phyloP scores from a whole-genome alignment of 2,888 invertebrate species.

The Acleris sparsana region DNA sequence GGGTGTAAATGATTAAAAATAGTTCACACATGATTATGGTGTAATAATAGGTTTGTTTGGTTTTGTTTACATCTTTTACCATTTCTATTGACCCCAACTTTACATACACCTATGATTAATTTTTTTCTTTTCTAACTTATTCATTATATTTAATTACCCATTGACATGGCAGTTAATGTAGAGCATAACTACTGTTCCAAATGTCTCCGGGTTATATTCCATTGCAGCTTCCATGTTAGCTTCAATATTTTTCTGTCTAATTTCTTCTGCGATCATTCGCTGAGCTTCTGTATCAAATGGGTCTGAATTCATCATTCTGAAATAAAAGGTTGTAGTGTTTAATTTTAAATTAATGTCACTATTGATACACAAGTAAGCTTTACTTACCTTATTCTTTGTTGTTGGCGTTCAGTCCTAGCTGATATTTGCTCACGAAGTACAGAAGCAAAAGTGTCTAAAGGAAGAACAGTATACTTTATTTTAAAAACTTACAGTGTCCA shows the following conservation, averaged over 20 bases:
- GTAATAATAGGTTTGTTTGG: too few species aligned
- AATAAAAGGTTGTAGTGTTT: constrained; percentile 13
- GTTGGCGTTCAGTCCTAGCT: constrained; percentile 91
- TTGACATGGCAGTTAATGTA: constrained; percentile 99
- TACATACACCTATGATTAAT: too few species aligned
- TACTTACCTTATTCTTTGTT: constrained; percentile 85
- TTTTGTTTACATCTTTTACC: too few species aligned
- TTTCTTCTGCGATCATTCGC: constrained; percentile 97
- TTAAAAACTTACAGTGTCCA: too few species aligned
- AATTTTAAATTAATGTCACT: not conserved
- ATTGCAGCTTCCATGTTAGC: constrained; percentile 99
- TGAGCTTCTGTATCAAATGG: constrained; percentile 98
- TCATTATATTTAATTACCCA: constrained; percentile 77
- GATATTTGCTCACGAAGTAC: constrained; percentile 92
- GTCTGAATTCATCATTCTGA: constrained; percentile 94
- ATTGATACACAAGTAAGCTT: too few species aligned
- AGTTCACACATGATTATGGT: too few species aligned
- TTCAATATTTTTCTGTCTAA: constrained; percentile 97
- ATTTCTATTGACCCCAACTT: too few species aligned
- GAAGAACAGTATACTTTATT: constrained; percentile 42
- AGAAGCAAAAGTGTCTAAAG: constrained; percentile 89
- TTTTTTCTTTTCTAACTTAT: not conserved
- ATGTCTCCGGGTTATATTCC: constrained; percentile 99
- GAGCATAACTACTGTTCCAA: constrained; percentile 98
- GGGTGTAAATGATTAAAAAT: too few species aligned